Percentiles rank a stretch among this genome's conserved stretches.
phyloP scores from a whole-genome alignment of 1,140 invertebrate species.

The Dysdera silvatica region DNA sequence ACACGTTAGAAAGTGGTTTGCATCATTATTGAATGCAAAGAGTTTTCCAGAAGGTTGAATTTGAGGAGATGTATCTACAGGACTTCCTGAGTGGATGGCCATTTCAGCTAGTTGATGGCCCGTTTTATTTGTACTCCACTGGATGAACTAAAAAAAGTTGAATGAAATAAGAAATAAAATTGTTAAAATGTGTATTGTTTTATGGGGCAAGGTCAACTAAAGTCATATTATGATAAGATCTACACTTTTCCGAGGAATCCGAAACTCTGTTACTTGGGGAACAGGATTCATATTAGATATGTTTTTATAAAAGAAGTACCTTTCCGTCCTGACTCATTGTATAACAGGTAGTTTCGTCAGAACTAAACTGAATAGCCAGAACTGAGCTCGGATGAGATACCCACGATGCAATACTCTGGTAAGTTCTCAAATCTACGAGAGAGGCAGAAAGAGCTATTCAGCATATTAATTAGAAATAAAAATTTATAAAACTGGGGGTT shows the following conservation, averaged over 20 bases:
- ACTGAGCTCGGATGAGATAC: conserved; percentile 47
- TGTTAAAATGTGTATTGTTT: too few relatives aligned
- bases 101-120: conserved; percentile 49
- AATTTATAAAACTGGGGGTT: too few relatives aligned
- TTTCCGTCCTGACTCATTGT: conserved; percentile 52
- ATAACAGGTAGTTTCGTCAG: conserved; percentile 53
- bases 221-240: too few relatives aligned
- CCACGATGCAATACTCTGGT: conserved; percentile 54
- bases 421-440: conserved; percentile 48
- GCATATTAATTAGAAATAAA: too few relatives aligned
- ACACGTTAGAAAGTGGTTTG: conserved; percentile 54
- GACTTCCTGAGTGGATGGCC: conserved; percentile 38
- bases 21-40: conserved; percentile 55
- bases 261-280: too few relatives aligned
- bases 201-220: too few relatives aligned
- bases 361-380: conserved; percentile 50
- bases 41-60: conserved; percentile 41
- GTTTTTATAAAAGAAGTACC: conserved; percentile 38
- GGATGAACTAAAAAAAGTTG: conserved; percentile 43
- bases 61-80: conserved; percentile 35
- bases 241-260: too few relatives aligned
- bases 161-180: too few relatives aligned
- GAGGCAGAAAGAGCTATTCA: neutral
- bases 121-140: conserved; percentile 51
- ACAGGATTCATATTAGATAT: too few relatives aligned